Evolutionary conservation across 2,113 vertebrate genomes (phyloP).

Genomic region (Cryptoleucopteryx plumbea): DNA sequence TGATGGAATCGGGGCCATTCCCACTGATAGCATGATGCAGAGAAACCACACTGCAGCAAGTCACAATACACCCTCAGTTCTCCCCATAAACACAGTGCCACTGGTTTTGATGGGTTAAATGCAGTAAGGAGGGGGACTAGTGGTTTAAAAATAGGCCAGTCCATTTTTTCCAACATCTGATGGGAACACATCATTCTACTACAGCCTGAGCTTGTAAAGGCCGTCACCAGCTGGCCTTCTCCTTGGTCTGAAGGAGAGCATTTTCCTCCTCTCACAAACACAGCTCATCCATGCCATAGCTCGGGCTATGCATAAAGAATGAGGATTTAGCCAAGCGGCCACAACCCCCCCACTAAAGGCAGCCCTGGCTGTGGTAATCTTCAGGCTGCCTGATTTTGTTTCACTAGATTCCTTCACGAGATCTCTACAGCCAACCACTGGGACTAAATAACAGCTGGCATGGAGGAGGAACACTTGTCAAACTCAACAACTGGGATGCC

Average conservation of each 20-base stretch:
- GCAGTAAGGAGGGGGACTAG: neutral
- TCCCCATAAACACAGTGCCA: neutral
- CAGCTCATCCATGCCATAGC: neutral
- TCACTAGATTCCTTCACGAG: neutral
- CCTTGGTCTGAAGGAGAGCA: neutral
- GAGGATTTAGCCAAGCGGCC: neutral
- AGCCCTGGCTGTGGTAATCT: neutral
- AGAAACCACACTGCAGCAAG: neutral
- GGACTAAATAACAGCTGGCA: slow-evolving; percentile 18
- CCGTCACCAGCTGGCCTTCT: neutral
- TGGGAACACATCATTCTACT: neutral
- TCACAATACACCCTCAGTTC: neutral
- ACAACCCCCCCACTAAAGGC: neutral
- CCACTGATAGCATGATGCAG: neutral
- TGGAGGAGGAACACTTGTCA: neutral
- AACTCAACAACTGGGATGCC: neutral
- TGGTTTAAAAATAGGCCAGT: neutral
- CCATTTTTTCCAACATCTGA: neutral
- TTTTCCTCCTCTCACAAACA: neutral
- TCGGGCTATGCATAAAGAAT: neutral
- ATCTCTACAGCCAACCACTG: neutral
- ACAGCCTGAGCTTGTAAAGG: neutral
- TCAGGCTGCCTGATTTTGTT: slow-evolving; percentile 25
- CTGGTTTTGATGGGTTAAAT: neutral
- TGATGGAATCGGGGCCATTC: neutral